Base-by-base conservation (phyloP, 1,140 invertebrate genomes). In the Artemia franciscana region DNA sequence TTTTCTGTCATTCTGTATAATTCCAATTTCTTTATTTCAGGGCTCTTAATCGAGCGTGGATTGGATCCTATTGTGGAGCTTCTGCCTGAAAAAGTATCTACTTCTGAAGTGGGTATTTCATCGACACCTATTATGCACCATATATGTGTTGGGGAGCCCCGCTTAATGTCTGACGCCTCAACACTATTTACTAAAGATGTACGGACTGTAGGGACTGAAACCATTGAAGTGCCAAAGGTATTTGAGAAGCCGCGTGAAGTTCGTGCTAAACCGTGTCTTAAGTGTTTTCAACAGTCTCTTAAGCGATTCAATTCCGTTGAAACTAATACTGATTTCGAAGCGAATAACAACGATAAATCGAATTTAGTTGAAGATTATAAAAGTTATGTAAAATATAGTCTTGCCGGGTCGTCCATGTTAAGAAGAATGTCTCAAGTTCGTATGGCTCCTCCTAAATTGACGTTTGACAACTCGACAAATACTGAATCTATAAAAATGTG, bases 71-170 rank as follows among this genome's bases (percentile, higher is more conserved):
- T 51, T 18, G 12, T 51, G 39, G 39, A 51, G 39, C 39, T 64
- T 24, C 59, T 67, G 67, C 21, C 66, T 65, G 24, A n/a, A 51
- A 65, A 66, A 60, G 65, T 65, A 23, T 68, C 66, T 62, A 71
- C 65, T 63, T 70, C 78, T 66, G 84, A 85, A 73, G 80, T 82
- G 23, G 81, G 80, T 24, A 80, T 82, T 0, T 81, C 80, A 66
- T 12, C 2, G n/a, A 12, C n/a, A n/a, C n/a, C n/a, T n/a, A n/a
- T n/a, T n/a, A n/a, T n/a, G n/a, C n/a, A n/a, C n/a, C n/a, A n/a
- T n/a, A n/a, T n/a, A n/a, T n/a, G n/a, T n/a, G n/a, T n/a, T n/a
- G n/a, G n/a, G n/a, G n/a, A n/a, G n/a, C n/a, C n/a, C n/a, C n/a
- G n/a, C n/a, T n/a, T n/a, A n/a, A n/a, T n/a, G n/a, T n/a, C n/a